These are phyloP conservation scores for Xanthorhoe spadicearia DNA, from an alignment of 2,888 invertebrate species.

Conservation along the genomic window DNA sequence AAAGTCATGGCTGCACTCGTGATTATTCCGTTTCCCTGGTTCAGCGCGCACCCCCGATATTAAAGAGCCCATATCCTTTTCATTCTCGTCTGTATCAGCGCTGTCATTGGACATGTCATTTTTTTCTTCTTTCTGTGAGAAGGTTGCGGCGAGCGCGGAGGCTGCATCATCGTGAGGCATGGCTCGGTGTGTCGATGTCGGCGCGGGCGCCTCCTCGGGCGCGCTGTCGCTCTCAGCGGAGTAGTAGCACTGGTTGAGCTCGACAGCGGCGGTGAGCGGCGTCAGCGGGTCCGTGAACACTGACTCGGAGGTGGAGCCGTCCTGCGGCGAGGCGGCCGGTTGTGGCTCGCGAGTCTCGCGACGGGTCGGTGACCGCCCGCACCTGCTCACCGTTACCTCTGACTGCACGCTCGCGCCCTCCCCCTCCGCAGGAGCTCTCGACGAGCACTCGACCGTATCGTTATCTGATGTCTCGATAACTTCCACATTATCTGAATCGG, in stretches of 20 bases:
- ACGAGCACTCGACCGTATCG: constrained; percentile 79
- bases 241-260: constrained; percentile 87
- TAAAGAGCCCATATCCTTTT: constrained; percentile 77
- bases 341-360: constrained; percentile 66
- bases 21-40: constrained; percentile 58
- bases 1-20: constrained; percentile 77
- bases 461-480: constrained; percentile 76
- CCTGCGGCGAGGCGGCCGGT: constrained; percentile 73
- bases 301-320: constrained; percentile 88
- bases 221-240: constrained; percentile 85
- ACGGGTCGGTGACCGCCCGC: constrained; percentile 81
- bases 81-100: constrained; percentile 71
- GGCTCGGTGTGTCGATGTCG: constrained; percentile 47
- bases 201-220: constrained; percentile 64
- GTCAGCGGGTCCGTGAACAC: constrained; percentile 90
- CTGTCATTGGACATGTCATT: constrained; percentile 73
- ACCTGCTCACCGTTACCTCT: constrained; percentile 79
- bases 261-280: constrained; percentile 81
- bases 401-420: constrained; percentile 71
- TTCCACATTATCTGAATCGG: constrained; percentile 79
- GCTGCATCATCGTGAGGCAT: constrained; percentile 74
- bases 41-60: constrained; percentile 66
- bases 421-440: constrained; percentile 65
- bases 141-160: constrained; percentile 63
- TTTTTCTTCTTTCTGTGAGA: constrained; percentile 73